These are phyloP conservation scores for Tupaia tana DNA, from an alignment of 2,113 vertebrate genomes.

Conservation along the genomic window DNA sequence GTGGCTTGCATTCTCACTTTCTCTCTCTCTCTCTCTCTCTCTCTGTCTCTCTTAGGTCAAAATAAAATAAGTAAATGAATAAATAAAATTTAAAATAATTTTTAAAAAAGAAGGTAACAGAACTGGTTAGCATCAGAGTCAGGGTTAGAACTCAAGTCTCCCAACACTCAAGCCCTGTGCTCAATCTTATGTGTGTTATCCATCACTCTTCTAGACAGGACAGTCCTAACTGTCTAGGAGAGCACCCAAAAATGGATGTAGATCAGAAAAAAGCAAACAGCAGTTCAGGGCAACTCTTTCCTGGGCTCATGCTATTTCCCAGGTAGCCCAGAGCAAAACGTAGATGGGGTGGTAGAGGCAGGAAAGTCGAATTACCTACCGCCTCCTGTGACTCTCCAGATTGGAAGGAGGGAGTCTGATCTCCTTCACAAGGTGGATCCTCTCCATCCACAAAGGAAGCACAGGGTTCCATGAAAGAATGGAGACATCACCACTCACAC, in stretches of 20 bases:
- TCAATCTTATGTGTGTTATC: neutral
- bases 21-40: too few species aligned
- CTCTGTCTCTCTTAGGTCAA: too few species aligned
- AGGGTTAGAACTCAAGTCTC: neutral
- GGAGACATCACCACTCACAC: neutral
- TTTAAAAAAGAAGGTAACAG: neutral
- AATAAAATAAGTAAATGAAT: too few species aligned
- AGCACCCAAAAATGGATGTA: neutral
- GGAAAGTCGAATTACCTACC: neutral
- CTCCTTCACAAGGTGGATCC: neutral
- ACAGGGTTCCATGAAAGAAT: neutral
- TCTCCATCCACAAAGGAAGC: neutral
- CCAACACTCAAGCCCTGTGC: neutral
- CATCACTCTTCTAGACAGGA: neutral
- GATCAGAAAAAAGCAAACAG: neutral
- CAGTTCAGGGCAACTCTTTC: neutral
- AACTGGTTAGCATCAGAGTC: neutral
- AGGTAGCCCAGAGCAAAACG: neutral
- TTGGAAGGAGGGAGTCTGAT: neutral
- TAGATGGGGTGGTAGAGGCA: neutral
- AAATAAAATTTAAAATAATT: too few species aligned
- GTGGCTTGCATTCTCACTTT: too few species aligned
- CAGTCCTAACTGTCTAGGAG: neutral
- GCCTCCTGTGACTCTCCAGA: neutral
- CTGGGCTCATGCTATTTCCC: neutral